A percentile compares a stretch with the other conserved stretches of the same genome.
Evolutionary conservation across 2,888 invertebrate species (phyloP).

Genomic region (Agrotis exclamationis): DNA sequence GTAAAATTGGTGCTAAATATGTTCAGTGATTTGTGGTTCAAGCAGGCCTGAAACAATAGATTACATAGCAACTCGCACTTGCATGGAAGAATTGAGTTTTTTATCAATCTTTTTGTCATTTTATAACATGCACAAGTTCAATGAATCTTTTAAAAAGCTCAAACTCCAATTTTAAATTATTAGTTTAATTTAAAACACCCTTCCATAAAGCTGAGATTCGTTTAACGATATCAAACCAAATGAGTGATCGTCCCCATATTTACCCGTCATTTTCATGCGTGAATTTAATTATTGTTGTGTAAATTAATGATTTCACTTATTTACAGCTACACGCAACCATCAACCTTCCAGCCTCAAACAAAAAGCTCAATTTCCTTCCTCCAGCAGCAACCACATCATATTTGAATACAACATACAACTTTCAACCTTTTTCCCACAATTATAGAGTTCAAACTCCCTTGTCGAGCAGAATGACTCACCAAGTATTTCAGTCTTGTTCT

Average conservation of each 20-base stretch:
- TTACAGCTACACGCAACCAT: neutral
- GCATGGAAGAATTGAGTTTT: slow-evolving; percentile 12
- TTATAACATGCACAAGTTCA: slow-evolving; percentile 16
- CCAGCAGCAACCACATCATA: neutral
- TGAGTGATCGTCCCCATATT: neutral
- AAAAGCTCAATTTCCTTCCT: slow-evolving; percentile 11
- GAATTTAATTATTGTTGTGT: no score
- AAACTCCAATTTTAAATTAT: neutral
- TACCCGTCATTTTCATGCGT: no score
- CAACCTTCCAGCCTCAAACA: neutral
- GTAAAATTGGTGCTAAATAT: neutral
- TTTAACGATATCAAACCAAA: neutral
- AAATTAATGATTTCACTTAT: no score
- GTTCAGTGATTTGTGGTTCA: neutral
- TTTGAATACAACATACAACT: neutral
- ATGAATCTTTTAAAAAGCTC: neutral
- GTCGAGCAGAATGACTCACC: slow-evolving; percentile 81
- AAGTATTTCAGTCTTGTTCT: slow-evolving; percentile 94
- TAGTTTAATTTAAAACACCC: no score
- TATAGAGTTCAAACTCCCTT: slow-evolving; percentile 22
- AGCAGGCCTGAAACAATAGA: slow-evolving; percentile 2
- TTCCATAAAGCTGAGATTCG: slow-evolving; percentile 2
- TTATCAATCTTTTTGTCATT: slow-evolving; percentile 20
- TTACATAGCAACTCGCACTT: slow-evolving; percentile 10
- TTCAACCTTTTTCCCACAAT: slow-evolving; percentile 9